A percentile compares a stretch with the other conserved stretches of the same genome.
Conservation (phyloP, 1,140 invertebrate species). For the Diabrotica undecimpunctata region DNA sequence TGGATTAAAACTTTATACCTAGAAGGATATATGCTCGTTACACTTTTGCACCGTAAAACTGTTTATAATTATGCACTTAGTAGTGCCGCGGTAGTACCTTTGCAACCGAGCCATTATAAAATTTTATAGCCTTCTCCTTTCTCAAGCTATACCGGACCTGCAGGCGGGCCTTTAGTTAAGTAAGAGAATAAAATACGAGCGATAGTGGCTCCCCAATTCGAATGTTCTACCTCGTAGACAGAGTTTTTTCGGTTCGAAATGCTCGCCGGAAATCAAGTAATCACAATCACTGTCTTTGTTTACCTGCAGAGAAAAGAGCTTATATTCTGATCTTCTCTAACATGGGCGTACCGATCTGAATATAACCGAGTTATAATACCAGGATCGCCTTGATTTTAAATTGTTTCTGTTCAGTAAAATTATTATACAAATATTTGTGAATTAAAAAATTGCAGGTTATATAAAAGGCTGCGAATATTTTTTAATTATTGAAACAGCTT, state of each 20-base stretch:
- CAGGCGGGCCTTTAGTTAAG: neutral
- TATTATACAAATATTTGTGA: no score
- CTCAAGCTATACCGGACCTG: neutral
- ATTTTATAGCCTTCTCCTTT: neutral
- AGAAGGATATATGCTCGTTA: no score
- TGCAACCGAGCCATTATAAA: neutral
- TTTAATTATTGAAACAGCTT: no score
- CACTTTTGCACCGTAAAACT: no score
- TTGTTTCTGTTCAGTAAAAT: no score
- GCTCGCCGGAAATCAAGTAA: slow-evolving; percentile 1
- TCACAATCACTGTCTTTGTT: slow-evolving; percentile 2
- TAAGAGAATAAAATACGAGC: neutral
- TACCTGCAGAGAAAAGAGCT: neutral
- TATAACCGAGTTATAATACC: no score
- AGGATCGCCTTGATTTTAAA: no score
- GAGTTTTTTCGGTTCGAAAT: slow-evolving; percentile 1
- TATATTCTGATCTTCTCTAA: neutral
- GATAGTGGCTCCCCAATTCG: slow-evolving; percentile 1
- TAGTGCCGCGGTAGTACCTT: no score
- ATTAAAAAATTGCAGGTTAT: no score
- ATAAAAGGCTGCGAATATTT: no score
- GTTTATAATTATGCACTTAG: no score
- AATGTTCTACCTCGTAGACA: neutral
- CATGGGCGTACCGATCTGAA: neutral
- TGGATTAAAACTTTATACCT: no score